Evolutionary conservation across 2,113 vertebrate species (phyloP), one percentile per base, ranked within the genome.

Genomic region (Egretta garzetta): DNA sequence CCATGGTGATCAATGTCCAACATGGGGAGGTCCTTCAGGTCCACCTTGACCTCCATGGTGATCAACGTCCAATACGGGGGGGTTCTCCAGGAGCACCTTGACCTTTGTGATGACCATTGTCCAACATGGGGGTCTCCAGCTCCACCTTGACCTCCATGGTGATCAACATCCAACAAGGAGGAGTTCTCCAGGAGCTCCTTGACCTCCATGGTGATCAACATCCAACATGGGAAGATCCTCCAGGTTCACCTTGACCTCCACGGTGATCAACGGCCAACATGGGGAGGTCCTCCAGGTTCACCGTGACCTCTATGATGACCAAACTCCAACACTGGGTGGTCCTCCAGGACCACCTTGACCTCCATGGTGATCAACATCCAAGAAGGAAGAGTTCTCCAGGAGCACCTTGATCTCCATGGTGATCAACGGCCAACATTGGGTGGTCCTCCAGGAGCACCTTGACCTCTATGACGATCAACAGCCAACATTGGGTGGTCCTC

Each of bases 151-250:
- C 5, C 53, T 45, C 32, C 12, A 12, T 6, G 14, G 23, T 1
- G 50, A 33, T 8, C 0, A 41, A 19, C 1, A 1, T 37, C 45
- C 47, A 3, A 50, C 24, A 1, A 6, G 11, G 23, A 6, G 2
- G 21, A 11, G 28, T 33, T 56, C 53, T 50, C 47, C 24, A 50
- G 33, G 67, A 1, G 1, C 9, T 7, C 35, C 10, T 12, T 10
- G 9, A 52, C 19, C 68, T 28, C 47, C 17, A 8, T 8, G 17
- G 49, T 1, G 45, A 27, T 5, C 0, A 67, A 47, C 2, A 1
- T 17, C 30, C 41, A 47, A 23, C 30, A 3, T 2, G 53, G 52
- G 28, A 17, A n/a, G n/a, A n/a, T 28, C 41, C 60, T 62, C n/a
- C 14, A 7, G 59, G 59, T 5, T 1, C 14, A 37, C 23, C 59